A percentile compares a stretch with the other conserved stretches of the same genome.
phyloP scores from a whole-genome alignment of 2,888 invertebrate genomes.

The Prenolepis imparis region DNA sequence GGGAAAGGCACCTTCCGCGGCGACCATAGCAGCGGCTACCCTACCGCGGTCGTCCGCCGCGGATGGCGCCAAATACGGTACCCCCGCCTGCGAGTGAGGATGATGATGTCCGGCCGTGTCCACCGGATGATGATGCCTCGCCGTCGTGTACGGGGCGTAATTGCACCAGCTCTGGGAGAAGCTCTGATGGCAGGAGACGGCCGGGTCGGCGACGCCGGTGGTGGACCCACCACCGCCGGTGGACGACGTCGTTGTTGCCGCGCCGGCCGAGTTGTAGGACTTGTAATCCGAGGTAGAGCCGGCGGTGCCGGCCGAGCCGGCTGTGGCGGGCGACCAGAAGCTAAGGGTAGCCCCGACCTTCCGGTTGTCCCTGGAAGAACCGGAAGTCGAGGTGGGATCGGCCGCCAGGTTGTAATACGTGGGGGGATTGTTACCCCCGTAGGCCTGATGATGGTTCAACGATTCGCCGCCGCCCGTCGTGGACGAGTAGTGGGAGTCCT shows the following conservation, averaged over 20 bases:
- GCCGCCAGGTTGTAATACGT: constrained; percentile 93
- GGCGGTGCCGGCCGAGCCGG: constrained; percentile 85
- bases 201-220: constrained; percentile 86
- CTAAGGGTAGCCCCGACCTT: constrained; percentile 87
- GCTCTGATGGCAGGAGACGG: constrained; percentile 90
- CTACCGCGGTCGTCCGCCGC: constrained; percentile 90
- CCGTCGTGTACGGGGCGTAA: constrained; percentile 89
- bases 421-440: constrained; percentile 88
- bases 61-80: constrained; percentile 90
- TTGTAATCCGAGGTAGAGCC: constrained; percentile 88
- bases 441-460: constrained; percentile 90
- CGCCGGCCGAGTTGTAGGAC: constrained; percentile 86
- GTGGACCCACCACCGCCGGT: constrained; percentile 86
- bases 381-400: constrained; percentile 87
- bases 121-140: constrained; percentile 88
- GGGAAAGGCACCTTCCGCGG: constrained; percentile 89
- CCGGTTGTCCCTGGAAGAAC: constrained; percentile 88
- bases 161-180: constrained; percentile 92
- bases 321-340: constrained; percentile 90
- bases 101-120: constrained; percentile 87
- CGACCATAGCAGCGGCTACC: constrained; percentile 88
- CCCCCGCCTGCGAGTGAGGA: constrained; percentile 87
- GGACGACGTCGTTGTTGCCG: constrained; percentile 84
- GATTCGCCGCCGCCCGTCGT: constrained; percentile 87
- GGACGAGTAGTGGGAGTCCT: constrained; percentile 84